A percentile compares a stretch with the other conserved stretches of the same genome.
Evolutionary conservation across 2,113 vertebrate genomes (phyloP).

Genomic region (Phalacrocorax carbo): DNA sequence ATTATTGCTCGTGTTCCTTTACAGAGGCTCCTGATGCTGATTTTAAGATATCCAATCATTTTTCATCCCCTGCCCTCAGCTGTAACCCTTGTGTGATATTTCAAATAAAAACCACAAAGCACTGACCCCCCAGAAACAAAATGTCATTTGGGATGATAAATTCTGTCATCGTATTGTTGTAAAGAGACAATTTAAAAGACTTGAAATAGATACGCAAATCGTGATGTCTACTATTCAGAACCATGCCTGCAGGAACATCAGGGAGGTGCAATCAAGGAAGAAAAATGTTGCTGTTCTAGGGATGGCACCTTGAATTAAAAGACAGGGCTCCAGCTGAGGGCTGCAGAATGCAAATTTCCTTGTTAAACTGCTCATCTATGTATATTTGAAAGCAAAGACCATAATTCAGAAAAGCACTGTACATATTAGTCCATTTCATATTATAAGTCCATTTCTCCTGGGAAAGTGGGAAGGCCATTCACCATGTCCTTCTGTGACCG

Average conservation of each 20-base stretch:
- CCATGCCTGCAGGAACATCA: neutral
- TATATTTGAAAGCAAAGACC: neutral
- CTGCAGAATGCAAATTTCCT: conserved; percentile 17
- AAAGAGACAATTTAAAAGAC: conserved; percentile 33
- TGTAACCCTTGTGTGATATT: conserved; percentile 7
- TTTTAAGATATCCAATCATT: neutral
- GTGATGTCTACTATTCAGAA: neutral
- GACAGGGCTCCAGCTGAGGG: neutral
- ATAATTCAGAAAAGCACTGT: neutral
- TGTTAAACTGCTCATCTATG: neutral
- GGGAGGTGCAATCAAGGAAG: conserved; percentile 9
- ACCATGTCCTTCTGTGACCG: fast-evolving
- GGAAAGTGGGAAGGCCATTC: neutral
- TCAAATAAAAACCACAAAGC: neutral
- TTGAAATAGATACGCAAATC: conserved; percentile 53
- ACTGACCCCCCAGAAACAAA: neutral
- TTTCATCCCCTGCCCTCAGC: conserved; percentile 18
- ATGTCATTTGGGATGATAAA: conserved; percentile 21
- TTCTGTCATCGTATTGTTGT: neutral
- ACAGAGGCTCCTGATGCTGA: neutral
- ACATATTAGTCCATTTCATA: neutral
- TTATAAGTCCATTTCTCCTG: neutral
- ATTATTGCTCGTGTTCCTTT: neutral
- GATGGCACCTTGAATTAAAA: conserved; percentile 33
- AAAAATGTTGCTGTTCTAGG: conserved; percentile 14